Conservation (phyloP, 2,113 vertebrate genomes). For the Chlorodrepanis virens region DNA sequence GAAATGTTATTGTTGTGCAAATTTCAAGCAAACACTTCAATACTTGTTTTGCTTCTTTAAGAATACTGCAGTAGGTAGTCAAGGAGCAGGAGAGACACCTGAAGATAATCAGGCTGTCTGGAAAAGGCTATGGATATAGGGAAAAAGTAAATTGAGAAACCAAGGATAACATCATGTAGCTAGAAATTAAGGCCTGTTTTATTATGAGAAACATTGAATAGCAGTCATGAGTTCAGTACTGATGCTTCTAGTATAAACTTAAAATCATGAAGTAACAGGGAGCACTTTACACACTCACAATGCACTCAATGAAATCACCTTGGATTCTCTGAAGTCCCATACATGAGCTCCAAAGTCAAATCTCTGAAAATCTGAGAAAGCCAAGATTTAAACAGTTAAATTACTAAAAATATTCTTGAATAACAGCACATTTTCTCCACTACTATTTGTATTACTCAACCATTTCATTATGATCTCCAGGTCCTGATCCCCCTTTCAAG, state of each 20-base stretch:
- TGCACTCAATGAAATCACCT: fast-evolving
- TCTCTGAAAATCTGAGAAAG: not conserved
- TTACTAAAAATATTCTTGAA: not conserved
- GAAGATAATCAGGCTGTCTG: not conserved
- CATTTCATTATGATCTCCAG: not conserved
- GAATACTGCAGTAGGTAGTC: not conserved
- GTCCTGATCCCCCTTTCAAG: not conserved
- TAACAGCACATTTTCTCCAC: not conserved
- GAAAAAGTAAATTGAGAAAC: not conserved
- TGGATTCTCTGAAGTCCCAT: not conserved
- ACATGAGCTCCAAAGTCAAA: not conserved
- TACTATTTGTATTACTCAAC: not conserved
- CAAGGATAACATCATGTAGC: not conserved
- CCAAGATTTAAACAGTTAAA: not conserved
- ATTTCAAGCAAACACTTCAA: not conserved
- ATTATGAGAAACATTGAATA: not conserved
- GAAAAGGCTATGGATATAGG: not conserved
- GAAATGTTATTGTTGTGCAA: not conserved
- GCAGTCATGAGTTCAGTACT: not conserved
- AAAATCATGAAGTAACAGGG: not conserved
- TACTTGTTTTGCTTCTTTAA: not conserved
- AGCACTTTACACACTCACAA: not conserved
- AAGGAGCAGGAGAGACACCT: not conserved
- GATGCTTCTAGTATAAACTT: not conserved
- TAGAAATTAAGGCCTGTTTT: not conserved